Evolutionary conservation across 2,797 vertebrate genomes (phyloP).

Genomic region (Ambastaia sidthimunki): DNA sequence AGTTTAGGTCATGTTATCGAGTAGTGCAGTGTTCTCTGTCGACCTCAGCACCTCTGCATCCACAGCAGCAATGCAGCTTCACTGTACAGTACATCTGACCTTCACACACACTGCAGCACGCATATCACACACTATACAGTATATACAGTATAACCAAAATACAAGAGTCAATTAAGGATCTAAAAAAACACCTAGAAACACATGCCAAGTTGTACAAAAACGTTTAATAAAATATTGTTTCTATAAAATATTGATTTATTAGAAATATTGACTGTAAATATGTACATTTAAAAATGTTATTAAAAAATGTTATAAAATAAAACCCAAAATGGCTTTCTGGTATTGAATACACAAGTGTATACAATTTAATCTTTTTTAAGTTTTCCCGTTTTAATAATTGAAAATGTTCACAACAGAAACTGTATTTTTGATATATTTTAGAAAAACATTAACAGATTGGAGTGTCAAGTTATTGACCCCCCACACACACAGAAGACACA

Average conservation of each 20-base stretch:
- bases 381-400: too few relatives aligned
- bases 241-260: not conserved
- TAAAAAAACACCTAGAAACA: not conserved
- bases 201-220: not conserved
- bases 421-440: too few relatives aligned
- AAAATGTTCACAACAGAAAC: too few relatives aligned
- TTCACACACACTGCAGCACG: conserved; percentile 48
- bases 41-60: conserved; percentile 48
- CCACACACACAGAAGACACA: not conserved
- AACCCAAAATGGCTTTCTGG: too few relatives aligned
- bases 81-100: conserved; percentile 60
- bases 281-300: too few relatives aligned
- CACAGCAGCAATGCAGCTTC: conserved; percentile 36
- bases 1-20: conserved; percentile 1
- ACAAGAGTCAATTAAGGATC: not conserved
- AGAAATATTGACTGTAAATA: too few relatives aligned
- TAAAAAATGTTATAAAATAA: too few relatives aligned
- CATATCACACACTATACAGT: not conserved
- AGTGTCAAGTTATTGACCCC: not conserved
- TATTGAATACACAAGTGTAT: too few relatives aligned
- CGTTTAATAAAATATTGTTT: not conserved
- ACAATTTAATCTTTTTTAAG: too few relatives aligned
- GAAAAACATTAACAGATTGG: too few relatives aligned
- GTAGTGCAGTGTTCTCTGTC: conserved; percentile 37
- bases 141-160: too few relatives aligned